Evolutionary conservation across 2,113 vertebrate species (phyloP).

Genomic region (Zeus faber): DNA sequence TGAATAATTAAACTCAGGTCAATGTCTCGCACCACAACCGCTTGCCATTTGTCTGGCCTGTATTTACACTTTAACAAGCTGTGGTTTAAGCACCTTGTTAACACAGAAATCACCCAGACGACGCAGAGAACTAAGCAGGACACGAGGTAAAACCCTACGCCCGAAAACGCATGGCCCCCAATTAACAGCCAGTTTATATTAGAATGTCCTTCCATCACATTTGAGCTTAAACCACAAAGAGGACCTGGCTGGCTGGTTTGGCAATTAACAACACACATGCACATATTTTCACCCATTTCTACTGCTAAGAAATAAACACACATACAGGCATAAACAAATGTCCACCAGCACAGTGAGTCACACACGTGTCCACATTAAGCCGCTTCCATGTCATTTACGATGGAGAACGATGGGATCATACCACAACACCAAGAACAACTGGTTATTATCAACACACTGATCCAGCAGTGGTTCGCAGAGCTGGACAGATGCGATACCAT

Average conservation of each 20-base stretch:
- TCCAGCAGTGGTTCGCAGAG: not conserved
- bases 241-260: constrained; percentile 3
- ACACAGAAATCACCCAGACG: not conserved
- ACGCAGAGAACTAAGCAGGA: not conserved
- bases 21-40: too few relatives aligned
- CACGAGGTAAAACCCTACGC: not conserved
- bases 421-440: constrained; percentile 1
- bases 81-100: not conserved
- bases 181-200: constrained; percentile 10
- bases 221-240: not conserved
- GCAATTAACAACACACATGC: not conserved
- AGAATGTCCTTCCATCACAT: constrained; percentile 12
- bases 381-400: constrained; percentile 17
- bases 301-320: too few relatives aligned
- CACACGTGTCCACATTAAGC: not conserved
- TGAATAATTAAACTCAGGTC: too few relatives aligned
- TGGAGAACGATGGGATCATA: not conserved
- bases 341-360: too few relatives aligned
- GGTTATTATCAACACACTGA: constrained; percentile 21
- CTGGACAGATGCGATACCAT: not conserved
- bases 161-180: constrained; percentile 4
- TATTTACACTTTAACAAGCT: not conserved
- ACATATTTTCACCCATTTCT: too few relatives aligned
- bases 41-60: not conserved
- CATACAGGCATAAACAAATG: not conserved